Base-by-base conservation (phyloP, 2,113 vertebrate genomes). In the Sphyrna mokarran region DNA sequence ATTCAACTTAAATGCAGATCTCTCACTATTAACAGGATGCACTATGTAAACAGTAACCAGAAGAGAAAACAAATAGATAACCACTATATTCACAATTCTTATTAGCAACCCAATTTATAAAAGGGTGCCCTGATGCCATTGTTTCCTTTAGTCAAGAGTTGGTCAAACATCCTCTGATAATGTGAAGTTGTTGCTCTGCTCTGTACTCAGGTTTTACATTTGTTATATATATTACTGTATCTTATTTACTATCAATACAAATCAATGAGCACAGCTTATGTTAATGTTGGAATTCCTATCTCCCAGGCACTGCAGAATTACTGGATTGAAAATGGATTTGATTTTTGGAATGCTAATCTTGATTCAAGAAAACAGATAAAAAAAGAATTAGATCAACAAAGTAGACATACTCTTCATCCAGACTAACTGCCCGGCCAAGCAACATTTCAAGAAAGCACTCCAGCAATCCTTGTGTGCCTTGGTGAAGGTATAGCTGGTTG, bases 401-500 rank as follows among this genome's bases (percentile, higher is more conserved):
- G 16, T 1, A 8, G 86, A 98, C 98, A 98, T 97, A 99, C 99
- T 99, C 98, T 96, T 99, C 99, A 96, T 99, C 98, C 96, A 99
- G 97, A 96, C 98, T 98, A 96, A 99, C 97, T 0, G 97, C 98
- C 5, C 98, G 97, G 63, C 98, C 98, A 95, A 99, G 99, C 95
- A 99, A 97, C 98, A 99, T 99, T 97, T 98, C 98, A 96, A 98
- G 96, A 96, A 99, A 99, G 96, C 98, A 98, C 70, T 99, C 98
- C 20, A 99, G 96, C 87, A 99, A 97, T 63, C 98, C 98, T 96
- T 98, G 98, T 97, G 98, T 98, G 33, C 98, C 99, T 96, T 98
- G 98, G 97, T 99, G 99, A 96, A 99, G 98, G 97, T 99, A 99
- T 22, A 99, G 97, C 97, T 99, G 99, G 96, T 99, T 99, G 96